Percentiles rank a stretch among this genome's conserved stretches.
These are phyloP conservation scores for Irena cyanogastra DNA, from an alignment of 2,113 vertebrate species.

Conservation along the genomic window DNA sequence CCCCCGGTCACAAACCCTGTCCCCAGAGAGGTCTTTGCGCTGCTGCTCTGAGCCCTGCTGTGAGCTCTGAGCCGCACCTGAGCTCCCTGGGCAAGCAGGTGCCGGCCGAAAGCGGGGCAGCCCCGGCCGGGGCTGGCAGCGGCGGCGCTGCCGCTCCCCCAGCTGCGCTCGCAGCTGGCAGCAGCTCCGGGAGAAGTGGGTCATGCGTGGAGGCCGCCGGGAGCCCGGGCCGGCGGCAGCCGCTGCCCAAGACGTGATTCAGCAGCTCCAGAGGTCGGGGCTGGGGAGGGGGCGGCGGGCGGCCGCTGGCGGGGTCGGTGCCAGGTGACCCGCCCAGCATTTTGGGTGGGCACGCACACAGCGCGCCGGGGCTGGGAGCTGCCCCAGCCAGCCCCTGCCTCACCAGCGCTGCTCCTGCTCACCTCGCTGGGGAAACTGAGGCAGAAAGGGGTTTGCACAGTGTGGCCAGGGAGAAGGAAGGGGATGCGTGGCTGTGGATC, in stretches of 20 bases:
- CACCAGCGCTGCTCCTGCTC: rapidly evolving
- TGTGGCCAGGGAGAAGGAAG: neutral
- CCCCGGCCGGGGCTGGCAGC: neutral
- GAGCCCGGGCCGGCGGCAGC: neutral
- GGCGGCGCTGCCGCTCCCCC: neutral
- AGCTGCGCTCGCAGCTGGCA: neutral
- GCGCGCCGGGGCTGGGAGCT: rapidly evolving
- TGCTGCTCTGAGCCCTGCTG: neutral
- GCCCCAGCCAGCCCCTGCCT: neutral
- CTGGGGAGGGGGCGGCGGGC: neutral
- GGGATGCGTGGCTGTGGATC: rapidly evolving
- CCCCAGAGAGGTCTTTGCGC: rapidly evolving
- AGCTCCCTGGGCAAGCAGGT: neutral
- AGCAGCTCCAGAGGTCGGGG: slow-evolving; percentile 17
- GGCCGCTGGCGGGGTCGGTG: rapidly evolving
- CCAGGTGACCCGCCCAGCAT: neutral
- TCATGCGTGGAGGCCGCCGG: slow-evolving; percentile 38
- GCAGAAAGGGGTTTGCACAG: neutral
- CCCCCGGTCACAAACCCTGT: neutral
- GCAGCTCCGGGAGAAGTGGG: slow-evolving; percentile 48
- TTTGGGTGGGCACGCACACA: rapidly evolving
- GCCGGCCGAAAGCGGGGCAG: neutral
- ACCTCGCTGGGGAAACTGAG: neutral
- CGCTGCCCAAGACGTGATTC: neutral
- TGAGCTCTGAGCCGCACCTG: rapidly evolving